A percentile compares a stretch with the other conserved stretches of the same genome.
Evolutionary conservation across 1,140 invertebrate genomes (phyloP).

Genomic region (Drosophila sechellia): DNA sequence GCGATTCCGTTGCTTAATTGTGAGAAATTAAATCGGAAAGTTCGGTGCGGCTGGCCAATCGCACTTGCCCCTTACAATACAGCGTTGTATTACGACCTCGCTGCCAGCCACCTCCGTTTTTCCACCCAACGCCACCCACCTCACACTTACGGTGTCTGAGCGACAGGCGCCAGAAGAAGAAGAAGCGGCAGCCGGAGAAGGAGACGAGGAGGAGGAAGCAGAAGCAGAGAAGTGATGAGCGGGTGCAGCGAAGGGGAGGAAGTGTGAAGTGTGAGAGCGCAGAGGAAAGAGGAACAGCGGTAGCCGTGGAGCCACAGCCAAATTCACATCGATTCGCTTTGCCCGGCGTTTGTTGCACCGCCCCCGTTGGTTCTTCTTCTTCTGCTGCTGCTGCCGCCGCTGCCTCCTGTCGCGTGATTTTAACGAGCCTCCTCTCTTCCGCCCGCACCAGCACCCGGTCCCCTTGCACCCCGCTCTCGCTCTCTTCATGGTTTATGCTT

Average conservation of each 20-base stretch:
- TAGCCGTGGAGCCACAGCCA: slow-evolving; percentile 42
- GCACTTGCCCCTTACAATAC: slow-evolving; percentile 35
- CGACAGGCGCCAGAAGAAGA: slow-evolving; percentile 32
- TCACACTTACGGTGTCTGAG: slow-evolving; percentile 36
- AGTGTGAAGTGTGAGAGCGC: neutral
- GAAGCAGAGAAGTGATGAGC: neutral
- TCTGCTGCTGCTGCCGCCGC: slow-evolving; percentile 19
- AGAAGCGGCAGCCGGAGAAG: slow-evolving; percentile 8
- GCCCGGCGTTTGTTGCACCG: slow-evolving; percentile 42
- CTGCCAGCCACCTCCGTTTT: slow-evolving; percentile 4
- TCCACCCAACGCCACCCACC: slow-evolving; percentile 5
- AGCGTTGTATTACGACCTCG: slow-evolving; percentile 20
- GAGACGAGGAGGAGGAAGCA: neutral
- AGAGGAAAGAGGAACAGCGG: slow-evolving; percentile 16
- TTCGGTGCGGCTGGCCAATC: slow-evolving; percentile 26
- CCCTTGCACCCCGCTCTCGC: neutral
- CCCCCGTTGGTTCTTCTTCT: slow-evolving; percentile 28
- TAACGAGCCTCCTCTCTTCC: slow-evolving; percentile 68
- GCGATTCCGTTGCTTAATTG: slow-evolving; percentile 19
- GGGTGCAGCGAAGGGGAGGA: neutral
- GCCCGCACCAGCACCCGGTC: neutral
- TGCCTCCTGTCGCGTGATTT: slow-evolving; percentile 77
- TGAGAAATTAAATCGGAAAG: slow-evolving; percentile 34
- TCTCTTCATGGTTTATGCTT: slow-evolving; percentile 78
- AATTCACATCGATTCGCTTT: slow-evolving; percentile 60